These are phyloP conservation scores for Cassiopea andromeda DNA, from an alignment of 30 jellyfish, hydroid and myxozoan species.

Conservation along the genomic window DNA sequence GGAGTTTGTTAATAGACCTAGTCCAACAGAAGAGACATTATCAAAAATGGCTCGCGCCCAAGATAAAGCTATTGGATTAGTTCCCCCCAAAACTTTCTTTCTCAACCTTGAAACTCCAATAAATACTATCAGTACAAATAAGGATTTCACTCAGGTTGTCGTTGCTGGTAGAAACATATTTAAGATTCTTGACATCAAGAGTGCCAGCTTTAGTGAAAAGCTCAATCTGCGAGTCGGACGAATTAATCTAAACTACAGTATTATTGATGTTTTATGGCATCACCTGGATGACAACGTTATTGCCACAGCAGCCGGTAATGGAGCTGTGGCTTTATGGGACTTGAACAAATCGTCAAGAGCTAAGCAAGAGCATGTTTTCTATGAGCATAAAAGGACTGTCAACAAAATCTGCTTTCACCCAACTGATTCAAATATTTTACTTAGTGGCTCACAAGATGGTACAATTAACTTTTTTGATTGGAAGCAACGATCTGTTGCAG, in stretches of 20 bases:
- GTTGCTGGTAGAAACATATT: constrained; percentile 94
- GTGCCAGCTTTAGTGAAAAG: constrained; percentile 69
- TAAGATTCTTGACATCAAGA: constrained; percentile 74
- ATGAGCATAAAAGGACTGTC: constrained; percentile 90
- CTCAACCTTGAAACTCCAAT: constrained; percentile 76
- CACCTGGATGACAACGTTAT: constrained; percentile 80
- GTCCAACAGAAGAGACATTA: constrained; percentile 56
- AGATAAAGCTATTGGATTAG: constrained; percentile 68
- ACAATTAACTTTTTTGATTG: constrained; percentile 82
- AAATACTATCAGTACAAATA: constrained; percentile 78
- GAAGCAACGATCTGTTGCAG: constrained; percentile 68
- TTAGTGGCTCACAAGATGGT: constrained; percentile 97
- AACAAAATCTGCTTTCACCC: constrained; percentile 94
- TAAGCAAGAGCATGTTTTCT: constrained; percentile 86
- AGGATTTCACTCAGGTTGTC: constrained; percentile 85
- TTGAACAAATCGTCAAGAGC: constrained; percentile 70
- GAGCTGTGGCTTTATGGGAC: constrained; percentile 96
- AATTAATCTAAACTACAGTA: constrained; percentile 80
- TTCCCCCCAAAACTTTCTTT: constrained; percentile 74
- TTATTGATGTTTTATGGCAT: constrained; percentile 93
- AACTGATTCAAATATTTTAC: constrained; percentile 73
- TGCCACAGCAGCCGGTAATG: constrained; percentile 98
- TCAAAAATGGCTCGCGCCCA: constrained; percentile 77
- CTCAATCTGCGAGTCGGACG: constrained; percentile 85
- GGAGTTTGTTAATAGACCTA: constrained; percentile 79